A percentile compares a stretch with the other conserved stretches of the same genome.
phyloP scores from a whole-genome alignment of 2,888 invertebrate genomes.

The Scelioninae gen. 2 region DNA sequence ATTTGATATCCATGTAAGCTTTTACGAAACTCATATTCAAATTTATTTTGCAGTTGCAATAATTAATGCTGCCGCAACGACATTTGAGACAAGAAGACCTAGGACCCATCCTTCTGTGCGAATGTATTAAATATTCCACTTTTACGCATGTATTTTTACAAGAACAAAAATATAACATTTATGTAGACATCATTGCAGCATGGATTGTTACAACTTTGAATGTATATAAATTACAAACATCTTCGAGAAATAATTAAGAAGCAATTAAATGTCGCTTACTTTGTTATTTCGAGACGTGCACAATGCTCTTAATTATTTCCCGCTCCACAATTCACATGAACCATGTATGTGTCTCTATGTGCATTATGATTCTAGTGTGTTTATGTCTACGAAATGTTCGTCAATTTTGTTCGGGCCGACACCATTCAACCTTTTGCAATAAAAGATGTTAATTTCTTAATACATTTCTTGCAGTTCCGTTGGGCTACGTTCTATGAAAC shows the following conservation, averaged over 20 bases:
- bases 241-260: conserved; percentile 30
- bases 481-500: neutral
- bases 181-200: conserved; percentile 46
- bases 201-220: conserved; percentile 54
- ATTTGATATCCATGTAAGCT: conserved; percentile 23
- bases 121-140: conserved; percentile 51
- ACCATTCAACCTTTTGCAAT: conserved; percentile 3
- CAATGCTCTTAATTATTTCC: conserved; percentile 18
- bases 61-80: conserved; percentile 54
- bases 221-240: conserved; percentile 34
- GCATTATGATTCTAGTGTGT: conserved; percentile 24
- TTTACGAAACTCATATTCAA: conserved; percentile 40
- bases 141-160: conserved; percentile 45
- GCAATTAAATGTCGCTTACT: no score
- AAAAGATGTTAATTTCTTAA: neutral
- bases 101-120: conserved; percentile 45
- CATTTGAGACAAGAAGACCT: conserved; percentile 48
- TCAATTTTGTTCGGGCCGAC: conserved; percentile 1
- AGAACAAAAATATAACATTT: conserved; percentile 18
- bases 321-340: neutral
- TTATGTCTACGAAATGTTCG: conserved; percentile 2
- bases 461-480: conserved; percentile 5
- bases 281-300: no score
- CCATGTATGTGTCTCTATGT: conserved; percentile 11
- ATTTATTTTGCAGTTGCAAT: conserved; percentile 56